Evolutionary conservation across 1,140 invertebrate species (phyloP), one percentile per base, ranked within the genome.

Genomic region (Ceratitis capitata): DNA sequence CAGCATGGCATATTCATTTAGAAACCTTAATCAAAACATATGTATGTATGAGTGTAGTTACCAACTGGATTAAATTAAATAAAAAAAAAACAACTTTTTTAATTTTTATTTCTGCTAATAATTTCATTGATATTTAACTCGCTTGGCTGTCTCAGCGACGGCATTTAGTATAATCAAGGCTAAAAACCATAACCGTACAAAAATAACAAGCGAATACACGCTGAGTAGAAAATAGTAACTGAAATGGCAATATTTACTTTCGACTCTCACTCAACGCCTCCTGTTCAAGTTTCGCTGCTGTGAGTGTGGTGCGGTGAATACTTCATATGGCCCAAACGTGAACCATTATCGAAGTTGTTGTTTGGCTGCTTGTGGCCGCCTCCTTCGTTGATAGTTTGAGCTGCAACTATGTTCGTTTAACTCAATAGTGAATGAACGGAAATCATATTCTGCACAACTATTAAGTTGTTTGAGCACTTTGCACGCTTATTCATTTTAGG

Each of bases 301-400:
- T 39, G 3, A 64, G 61, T 3, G 10, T 53, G 16, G 19, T n/a
- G 19, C 51, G 51, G 23, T 64, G 32, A 78, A 45, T 78, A 10
- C 12, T 69, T 69, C 14, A 3, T 3, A 39, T 32, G 39, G 64
- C n/a, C 32, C 32, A 69, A 69, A 19, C 35, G n/a, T 10, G 26
- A 42, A 47, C 39, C 39, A 26, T 3, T 9, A 23, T 47, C 45
- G 5, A 23, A 19, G 69, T 78, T 78, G 69, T 78, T 78, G 69
- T 4, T 12, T 78, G 23, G n/a, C 39, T 78, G 19, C 19, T 78
- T 23, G 69, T 29, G n/a, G 39, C 35, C 39, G 69, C 39, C 69
- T 78, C 35, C n/a, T 69, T 78, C 69, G 69, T 19, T 9, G 42
- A 78, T 6, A 78, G n/a, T 78, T 78, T 78, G 69, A 78, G 69